phyloP scores from a whole-genome alignment of 2,113 vertebrate genomes.

The Pachyramphus minor region DNA sequence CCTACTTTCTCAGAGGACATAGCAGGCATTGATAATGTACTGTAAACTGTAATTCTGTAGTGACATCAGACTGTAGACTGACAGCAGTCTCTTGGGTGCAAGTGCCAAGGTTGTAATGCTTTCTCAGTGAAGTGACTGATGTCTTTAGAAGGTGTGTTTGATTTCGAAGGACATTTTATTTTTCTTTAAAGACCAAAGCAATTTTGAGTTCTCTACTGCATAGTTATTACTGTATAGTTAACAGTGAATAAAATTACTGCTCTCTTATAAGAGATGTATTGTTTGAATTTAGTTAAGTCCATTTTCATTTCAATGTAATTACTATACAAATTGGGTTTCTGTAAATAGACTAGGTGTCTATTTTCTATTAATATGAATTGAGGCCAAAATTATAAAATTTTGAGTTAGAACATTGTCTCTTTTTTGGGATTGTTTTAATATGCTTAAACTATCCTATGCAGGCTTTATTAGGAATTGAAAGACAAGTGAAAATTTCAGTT shows the following conservation, averaged over 20 bases:
- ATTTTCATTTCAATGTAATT: slow-evolving; percentile 32
- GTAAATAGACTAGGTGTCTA: not conserved
- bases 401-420: not conserved
- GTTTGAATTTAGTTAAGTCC: not conserved
- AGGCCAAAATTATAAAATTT: not conserved
- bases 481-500: not conserved
- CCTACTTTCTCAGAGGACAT: slow-evolving; percentile 51
- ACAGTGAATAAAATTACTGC: not conserved
- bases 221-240: slow-evolving; percentile 12
- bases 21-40: slow-evolving; percentile 16
- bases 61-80: slow-evolving; percentile 54
- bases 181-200: slow-evolving; percentile 54
- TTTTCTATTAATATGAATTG: not conserved
- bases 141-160: slow-evolving; percentile 55
- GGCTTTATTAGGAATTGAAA: not conserved
- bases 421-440: not conserved
- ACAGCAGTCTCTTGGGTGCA: slow-evolving; percentile 46
- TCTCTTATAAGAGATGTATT: slow-evolving; percentile 30
- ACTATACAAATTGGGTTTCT: not conserved
- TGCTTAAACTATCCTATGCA: not conserved
- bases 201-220: slow-evolving; percentile 24
- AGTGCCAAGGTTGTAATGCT: slow-evolving; percentile 48
- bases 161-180: slow-evolving; percentile 60
- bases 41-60: slow-evolving; percentile 46
- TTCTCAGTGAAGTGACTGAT: slow-evolving; percentile 50